phyloP scores from a whole-genome alignment of 2,113 vertebrate species.

The Zapornia atra region DNA sequence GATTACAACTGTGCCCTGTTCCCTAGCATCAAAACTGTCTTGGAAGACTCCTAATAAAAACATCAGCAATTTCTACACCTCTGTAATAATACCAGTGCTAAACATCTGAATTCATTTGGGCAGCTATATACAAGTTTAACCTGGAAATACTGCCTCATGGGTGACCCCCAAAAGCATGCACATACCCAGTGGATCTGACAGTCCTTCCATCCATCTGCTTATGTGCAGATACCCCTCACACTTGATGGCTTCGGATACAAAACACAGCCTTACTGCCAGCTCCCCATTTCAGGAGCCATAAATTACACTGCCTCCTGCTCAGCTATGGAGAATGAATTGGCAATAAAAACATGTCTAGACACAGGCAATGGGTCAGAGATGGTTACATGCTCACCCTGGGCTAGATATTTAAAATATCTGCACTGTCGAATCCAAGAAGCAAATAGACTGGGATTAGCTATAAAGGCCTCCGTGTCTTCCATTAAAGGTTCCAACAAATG shows the following conservation, averaged over 20 bases:
- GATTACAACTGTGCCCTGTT: background rate
- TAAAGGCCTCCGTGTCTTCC: slow-evolving; percentile 6
- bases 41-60: background rate
- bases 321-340: background rate
- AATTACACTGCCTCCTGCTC: background rate
- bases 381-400: background rate
- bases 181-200: background rate
- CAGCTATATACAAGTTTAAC: background rate
- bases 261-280: background rate
- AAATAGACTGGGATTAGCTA: background rate
- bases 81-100: background rate
- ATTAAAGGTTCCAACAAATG: slow-evolving; percentile 6
- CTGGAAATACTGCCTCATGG: background rate
- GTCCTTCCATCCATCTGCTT: background rate
- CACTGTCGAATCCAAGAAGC: slow-evolving; percentile 13
- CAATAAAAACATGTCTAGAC: background rate
- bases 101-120: background rate
- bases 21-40: background rate
- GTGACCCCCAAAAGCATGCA: background rate
- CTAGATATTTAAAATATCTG: slow-evolving; percentile 18
- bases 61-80: background rate
- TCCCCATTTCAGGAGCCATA: background rate
- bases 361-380: background rate
- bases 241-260: background rate
- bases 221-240: background rate